Conservation (phyloP, 1,140 invertebrate species). For the Bombyx mori region DNA sequence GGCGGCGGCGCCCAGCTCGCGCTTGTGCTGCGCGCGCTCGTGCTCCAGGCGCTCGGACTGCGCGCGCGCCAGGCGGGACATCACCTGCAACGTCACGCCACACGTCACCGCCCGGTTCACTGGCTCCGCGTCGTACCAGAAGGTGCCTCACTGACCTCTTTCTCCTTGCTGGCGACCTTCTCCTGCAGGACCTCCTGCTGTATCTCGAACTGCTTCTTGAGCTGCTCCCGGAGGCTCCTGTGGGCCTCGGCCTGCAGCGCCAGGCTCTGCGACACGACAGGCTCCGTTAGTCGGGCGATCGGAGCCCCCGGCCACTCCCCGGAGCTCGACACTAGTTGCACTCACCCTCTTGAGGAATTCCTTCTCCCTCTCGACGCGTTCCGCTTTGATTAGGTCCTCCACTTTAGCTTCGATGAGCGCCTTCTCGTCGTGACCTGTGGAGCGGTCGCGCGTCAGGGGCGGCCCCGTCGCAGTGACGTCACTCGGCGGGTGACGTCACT, state of each 20-base stretch:
- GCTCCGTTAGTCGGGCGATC: no score
- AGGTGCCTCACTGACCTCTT: conserved; percentile 28
- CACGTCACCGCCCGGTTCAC: background rate
- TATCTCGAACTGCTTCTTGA: conserved; percentile 53
- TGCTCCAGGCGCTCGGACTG: conserved; percentile 78
- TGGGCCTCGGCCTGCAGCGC: conserved; percentile 46
- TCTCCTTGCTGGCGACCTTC: conserved; percentile 41
- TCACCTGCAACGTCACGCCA: conserved; percentile 23
- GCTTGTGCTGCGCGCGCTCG: conserved; percentile 80
- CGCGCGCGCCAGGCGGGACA: conserved; percentile 37
- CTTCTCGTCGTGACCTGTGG: conserved; percentile 46
- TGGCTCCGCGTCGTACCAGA: no score
- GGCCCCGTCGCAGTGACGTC: no score
- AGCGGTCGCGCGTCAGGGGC: background rate
- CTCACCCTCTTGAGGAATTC: conserved; percentile 50
- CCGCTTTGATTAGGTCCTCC: conserved; percentile 41
- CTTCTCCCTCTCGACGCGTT: conserved; percentile 37
- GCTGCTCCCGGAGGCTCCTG: conserved; percentile 38
- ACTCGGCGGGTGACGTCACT: no score
- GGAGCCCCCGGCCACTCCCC: no score
- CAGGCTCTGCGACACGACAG: conserved; percentile 25
- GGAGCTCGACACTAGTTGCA: no score
- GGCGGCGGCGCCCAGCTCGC: conserved; percentile 84
- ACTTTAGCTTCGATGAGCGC: conserved; percentile 51
- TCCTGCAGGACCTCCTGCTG: conserved; percentile 51